Conservation (phyloP, 2,888 invertebrate species). For the Villa cingulata region DNA sequence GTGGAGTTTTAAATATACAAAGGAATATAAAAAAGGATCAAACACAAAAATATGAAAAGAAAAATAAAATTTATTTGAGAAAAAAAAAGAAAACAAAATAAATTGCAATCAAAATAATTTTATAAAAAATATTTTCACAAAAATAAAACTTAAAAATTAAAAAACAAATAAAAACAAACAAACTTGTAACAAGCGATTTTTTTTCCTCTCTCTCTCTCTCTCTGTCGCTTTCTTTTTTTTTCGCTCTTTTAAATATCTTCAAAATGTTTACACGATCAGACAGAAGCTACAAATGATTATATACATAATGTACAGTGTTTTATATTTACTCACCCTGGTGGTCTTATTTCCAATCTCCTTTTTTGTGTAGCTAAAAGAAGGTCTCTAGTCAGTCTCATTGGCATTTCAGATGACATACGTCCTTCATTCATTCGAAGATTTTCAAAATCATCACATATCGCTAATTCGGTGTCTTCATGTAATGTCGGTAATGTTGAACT, state of each 20-base stretch:
- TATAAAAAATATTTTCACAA: constrained; percentile 19
- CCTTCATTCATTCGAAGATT: constrained; percentile 23
- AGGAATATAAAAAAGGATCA: constrained; percentile 21
- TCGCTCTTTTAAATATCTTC: too few species aligned
- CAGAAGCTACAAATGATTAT: too few species aligned
- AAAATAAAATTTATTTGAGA: constrained; percentile 17
- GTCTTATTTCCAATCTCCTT: constrained; percentile 48
- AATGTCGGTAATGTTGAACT: constrained; percentile 60
- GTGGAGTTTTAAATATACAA: constrained; percentile 11
- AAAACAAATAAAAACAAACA: too few species aligned
- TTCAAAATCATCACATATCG: constrained; percentile 34
- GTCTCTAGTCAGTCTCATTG: constrained; percentile 61
- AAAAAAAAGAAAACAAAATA: constrained; percentile 21
- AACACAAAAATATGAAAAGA: constrained; percentile 20
- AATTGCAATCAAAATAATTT: too few species aligned
- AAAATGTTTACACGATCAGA: too few species aligned
- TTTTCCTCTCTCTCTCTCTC: too few species aligned
- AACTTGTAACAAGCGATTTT: too few species aligned
- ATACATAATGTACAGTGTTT: too few species aligned
- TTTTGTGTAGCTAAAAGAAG: constrained; percentile 67
- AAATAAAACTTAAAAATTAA: too few species aligned
- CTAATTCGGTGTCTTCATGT: constrained; percentile 71
- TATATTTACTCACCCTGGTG: constrained; percentile 50
- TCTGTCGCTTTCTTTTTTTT: too few species aligned
- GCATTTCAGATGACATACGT: constrained; percentile 31